These are phyloP conservation scores for Hirtodrosophila trivittata DNA, from an alignment of 2,888 invertebrate species.

Conservation along the genomic window DNA sequence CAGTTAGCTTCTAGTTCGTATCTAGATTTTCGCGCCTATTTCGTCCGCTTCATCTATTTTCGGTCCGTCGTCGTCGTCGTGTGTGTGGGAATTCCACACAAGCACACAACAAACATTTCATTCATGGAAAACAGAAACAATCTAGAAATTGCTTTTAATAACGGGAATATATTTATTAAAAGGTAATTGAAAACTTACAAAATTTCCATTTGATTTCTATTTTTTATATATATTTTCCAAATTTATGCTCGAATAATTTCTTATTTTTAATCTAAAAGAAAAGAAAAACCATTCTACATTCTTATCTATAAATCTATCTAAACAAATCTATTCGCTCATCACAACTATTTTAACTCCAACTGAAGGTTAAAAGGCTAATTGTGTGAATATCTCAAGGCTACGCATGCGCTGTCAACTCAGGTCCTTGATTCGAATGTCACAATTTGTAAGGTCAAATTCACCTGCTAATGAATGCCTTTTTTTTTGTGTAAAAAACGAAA, in stretches of 20 bases:
- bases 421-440: slow-evolving; percentile 42
- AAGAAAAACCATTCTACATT: too few species aligned
- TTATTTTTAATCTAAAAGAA: background rate
- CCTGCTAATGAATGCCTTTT: background rate
- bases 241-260: background rate
- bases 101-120: slow-evolving; percentile 62
- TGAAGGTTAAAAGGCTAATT: slow-evolving; percentile 7
- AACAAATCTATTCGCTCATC: slow-evolving; percentile 9
- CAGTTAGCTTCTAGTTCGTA: slow-evolving; percentile 1
- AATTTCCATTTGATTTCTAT: background rate
- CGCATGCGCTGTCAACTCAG: slow-evolving; percentile 41
- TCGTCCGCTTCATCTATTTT: slow-evolving; percentile 23
- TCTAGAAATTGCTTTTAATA: slow-evolving; percentile 84
- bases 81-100: slow-evolving; percentile 22
- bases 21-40: slow-evolving; percentile 66
- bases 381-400: slow-evolving; percentile 41
- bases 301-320: too few species aligned
- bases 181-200: slow-evolving; percentile 74
- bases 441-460: slow-evolving; percentile 25
- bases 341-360: slow-evolving; percentile 4
- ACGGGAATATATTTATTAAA: slow-evolving; percentile 84
- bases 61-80: slow-evolving; percentile 14
- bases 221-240: background rate
- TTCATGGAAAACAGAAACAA: slow-evolving; percentile 84
- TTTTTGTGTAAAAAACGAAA: too few species aligned